Percentiles rank a stretch among this genome's conserved stretches.
These are phyloP conservation scores for Lophius americanus DNA, from an alignment of 2,797 vertebrate genomes.

Conservation along the genomic window DNA sequence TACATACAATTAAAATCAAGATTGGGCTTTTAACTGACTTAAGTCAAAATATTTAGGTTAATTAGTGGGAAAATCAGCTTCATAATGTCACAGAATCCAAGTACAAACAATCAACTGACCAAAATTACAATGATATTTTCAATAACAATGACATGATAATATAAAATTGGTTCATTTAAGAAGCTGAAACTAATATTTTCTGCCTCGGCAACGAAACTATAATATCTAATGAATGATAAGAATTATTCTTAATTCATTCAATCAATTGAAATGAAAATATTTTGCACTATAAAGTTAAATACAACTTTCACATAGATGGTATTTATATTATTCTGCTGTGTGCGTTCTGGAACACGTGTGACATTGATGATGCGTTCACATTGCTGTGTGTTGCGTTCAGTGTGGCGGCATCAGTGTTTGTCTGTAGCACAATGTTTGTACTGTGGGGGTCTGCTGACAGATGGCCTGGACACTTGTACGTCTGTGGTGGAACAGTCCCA, in stretches of 20 bases:
- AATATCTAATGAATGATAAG: not conserved
- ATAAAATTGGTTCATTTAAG: too few relatives aligned
- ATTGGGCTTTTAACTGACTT: too few relatives aligned
- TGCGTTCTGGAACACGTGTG: slow-evolving; percentile 38
- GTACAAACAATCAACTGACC: not conserved
- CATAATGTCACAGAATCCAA: not conserved
- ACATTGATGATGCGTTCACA: slow-evolving; percentile 34
- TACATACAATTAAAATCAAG: too few relatives aligned
- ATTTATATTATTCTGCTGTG: not conserved
- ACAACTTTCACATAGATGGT: not conserved
- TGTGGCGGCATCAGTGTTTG: slow-evolving; percentile 27
- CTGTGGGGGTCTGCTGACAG: slow-evolving; percentile 81
- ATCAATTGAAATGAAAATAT: not conserved
- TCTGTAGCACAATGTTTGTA: slow-evolving; percentile 81
- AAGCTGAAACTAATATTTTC: not conserved
- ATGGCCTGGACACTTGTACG: slow-evolving; percentile 81
- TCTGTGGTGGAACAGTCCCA: slow-evolving; percentile 76
- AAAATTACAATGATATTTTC: not conserved
- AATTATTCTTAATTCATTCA: not conserved
- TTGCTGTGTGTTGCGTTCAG: slow-evolving; percentile 34
- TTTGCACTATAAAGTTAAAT: not conserved
- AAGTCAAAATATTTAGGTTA: too few relatives aligned
- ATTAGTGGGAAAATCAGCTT: too few relatives aligned
- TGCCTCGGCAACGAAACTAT: not conserved
- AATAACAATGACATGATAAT: not conserved